A percentile compares a stretch with the other conserved stretches of the same genome.
These are phyloP conservation scores for Perizoma flavofasciatum DNA, from an alignment of 2,888 invertebrate genomes.

Conservation along the genomic window DNA sequence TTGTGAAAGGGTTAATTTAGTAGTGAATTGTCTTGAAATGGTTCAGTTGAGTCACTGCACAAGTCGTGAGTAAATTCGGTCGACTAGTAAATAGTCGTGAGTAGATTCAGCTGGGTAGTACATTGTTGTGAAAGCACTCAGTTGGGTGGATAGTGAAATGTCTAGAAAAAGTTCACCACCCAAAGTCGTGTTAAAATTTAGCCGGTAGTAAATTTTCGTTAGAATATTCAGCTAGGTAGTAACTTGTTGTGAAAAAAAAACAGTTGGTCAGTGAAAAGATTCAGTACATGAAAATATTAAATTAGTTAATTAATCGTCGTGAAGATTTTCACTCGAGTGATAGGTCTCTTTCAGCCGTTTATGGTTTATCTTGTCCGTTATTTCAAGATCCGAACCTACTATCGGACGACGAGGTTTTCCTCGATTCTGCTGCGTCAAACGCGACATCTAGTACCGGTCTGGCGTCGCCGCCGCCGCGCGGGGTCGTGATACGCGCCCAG, in stretches of 20 bases:
- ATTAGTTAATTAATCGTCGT: no score
- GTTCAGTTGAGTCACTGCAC: neutral
- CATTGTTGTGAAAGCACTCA: neutral
- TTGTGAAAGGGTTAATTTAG: neutral
- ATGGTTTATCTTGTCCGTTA: neutral
- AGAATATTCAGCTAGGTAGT: conserved; percentile 1
- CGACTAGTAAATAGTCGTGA: neutral
- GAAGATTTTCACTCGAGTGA: no score
- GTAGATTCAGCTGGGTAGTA: conserved; percentile 2
- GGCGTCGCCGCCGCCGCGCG: conserved; percentile 30
- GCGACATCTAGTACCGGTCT: conserved; percentile 49
- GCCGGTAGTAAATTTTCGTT: neutral
- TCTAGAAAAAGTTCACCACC: no score
- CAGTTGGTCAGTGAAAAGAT: no score
- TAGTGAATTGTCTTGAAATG: conserved; percentile 1
- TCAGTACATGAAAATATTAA: no score
- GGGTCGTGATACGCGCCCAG: conserved; percentile 43
- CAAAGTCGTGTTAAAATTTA: no score
- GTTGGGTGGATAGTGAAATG: neutral
- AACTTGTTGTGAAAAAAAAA: neutral
- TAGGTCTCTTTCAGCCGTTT: no score
- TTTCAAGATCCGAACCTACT: conserved; percentile 57
- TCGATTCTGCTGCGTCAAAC: conserved; percentile 60
- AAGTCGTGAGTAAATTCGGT: neutral
- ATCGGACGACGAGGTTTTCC: conserved; percentile 75